A percentile compares a stretch with the other conserved stretches of the same genome.
Conservation (phyloP, 2,113 vertebrate genomes). For the Dendropsophus ebraccatus region DNA sequence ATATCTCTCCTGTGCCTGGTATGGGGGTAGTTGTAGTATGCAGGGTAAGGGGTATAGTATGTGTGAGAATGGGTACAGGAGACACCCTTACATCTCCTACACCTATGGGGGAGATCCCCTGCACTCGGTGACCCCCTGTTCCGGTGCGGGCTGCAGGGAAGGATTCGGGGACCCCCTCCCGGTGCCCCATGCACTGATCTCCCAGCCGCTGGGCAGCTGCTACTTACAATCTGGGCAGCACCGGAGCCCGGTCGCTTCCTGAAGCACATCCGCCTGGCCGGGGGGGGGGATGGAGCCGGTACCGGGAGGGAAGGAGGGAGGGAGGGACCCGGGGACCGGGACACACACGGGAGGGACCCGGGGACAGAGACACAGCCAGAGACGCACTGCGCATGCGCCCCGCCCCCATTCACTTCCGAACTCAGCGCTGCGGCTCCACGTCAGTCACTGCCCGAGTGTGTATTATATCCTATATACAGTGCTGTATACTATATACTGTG, state of each 20-base stretch:
- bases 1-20: background rate
- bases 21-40: slow-evolving; percentile 1
- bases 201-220: background rate
- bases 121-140: background rate
- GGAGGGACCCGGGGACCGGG: slow-evolving; percentile 61
- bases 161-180: background rate
- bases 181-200: slow-evolving; percentile 6
- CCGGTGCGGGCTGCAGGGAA: background rate
- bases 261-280: slow-evolving; percentile 78
- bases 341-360: slow-evolving; percentile 61
- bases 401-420: slow-evolving; percentile 68
- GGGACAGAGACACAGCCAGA: slow-evolving; percentile 67
- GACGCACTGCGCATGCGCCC: slow-evolving; percentile 77
- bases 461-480: background rate
- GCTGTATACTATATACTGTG: background rate
- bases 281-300: slow-evolving; percentile 17
- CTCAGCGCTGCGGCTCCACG: slow-evolving; percentile 69
- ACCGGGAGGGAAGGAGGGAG: slow-evolving; percentile 19
- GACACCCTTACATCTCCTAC: slow-evolving; percentile 37
- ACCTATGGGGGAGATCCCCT: background rate
- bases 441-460: slow-evolving; percentile 58
- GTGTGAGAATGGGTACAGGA: background rate
- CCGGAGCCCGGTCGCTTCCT: slow-evolving; percentile 76
- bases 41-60: background rate
- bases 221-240: slow-evolving; percentile 80